Percentiles rank a stretch among this genome's conserved stretches.
Conservation (phyloP, 1,140 invertebrate genomes). For the Pseudomyrmex cubaensis region DNA sequence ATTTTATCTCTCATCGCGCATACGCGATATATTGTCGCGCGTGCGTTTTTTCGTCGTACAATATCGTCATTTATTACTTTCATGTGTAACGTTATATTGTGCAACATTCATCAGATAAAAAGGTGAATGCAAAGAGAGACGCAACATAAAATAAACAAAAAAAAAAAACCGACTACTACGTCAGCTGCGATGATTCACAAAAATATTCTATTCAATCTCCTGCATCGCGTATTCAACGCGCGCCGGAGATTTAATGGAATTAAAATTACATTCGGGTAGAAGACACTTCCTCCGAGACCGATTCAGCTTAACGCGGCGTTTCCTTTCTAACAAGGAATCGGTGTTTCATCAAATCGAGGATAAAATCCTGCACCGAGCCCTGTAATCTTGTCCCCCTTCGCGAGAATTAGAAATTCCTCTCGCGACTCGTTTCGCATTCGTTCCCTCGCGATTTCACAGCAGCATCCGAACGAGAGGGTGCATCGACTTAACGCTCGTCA, state of each 20-base stretch:
- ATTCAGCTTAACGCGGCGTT: constrained; percentile 54
- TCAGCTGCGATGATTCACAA: not conserved
- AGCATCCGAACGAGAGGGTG: constrained; percentile 16
- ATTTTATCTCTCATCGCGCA: too few species aligned
- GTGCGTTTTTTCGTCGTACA: too few species aligned
- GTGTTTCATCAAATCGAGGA: constrained; percentile 61
- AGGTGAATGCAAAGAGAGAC: too few species aligned
- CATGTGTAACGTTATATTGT: too few species aligned
- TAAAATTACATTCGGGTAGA: constrained; percentile 29
- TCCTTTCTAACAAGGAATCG: constrained; percentile 42
- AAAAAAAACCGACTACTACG: too few species aligned
- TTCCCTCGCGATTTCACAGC: constrained; percentile 22
- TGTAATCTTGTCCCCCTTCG: not conserved
- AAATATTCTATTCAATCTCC: not conserved
- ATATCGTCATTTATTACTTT: too few species aligned
- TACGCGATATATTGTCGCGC: too few species aligned
- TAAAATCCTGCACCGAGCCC: constrained; percentile 48
- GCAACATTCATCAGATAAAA: too few species aligned
- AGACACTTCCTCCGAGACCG: constrained; percentile 31
- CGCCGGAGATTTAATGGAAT: constrained; percentile 1
- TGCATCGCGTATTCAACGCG: constrained; percentile 13
- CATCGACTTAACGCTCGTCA: constrained; percentile 13
- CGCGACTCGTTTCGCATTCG: constrained; percentile 62
- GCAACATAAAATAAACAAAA: too few species aligned
- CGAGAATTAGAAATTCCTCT: constrained; percentile 71